Base-by-base conservation (phyloP, 2,113 vertebrate genomes). In the Cochlearius cochlearius region DNA sequence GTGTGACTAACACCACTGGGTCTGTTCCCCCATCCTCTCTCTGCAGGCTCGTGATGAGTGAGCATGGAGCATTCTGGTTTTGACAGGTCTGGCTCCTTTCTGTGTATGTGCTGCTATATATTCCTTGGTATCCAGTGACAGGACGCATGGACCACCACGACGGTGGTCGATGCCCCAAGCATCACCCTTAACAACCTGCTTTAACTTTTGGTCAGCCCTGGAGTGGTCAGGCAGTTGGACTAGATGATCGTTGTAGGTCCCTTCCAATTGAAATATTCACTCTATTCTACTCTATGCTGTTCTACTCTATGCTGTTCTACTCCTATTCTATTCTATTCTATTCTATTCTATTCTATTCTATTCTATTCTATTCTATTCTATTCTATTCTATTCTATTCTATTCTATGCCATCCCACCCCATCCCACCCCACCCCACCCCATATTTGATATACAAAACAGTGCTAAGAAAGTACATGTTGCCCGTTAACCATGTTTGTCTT, bases 101-200 rank as follows among this genome's bases (percentile, higher is more conserved):
- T 60, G 16, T 62, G 16, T 36, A 38, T 22, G 20, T 50, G 38
- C 25, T 90, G 53, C 20, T 81, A 34, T 38, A 18, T 50, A 58
- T 49, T 86, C n/a, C 11, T 32, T 71, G 16, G 8, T 15, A 94
- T 32, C 7, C 67, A 76, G 30, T 14, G n/a, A 74, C 8, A 78
- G 36, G 36, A 71, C 4, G 5, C 2, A 9, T 62, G 56, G n/a
- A n/a, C n/a, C n/a, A n/a, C n/a, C n/a, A n/a, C n/a, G n/a, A n/a
- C n/a, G n/a, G 4, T 59, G 27, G 20, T 27, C 0, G 0, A 32
- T 59, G 38, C 19, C 27, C 22, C 5, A 29, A 7, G 8, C 39
- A 84, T 10, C 32, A 32, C 3, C 36, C 12, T 87, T 90, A 68
- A 64, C 3, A 73, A 64, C 1, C 15, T 8, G 7, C 8, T 39